These are phyloP conservation scores for Orthonevra nobilis DNA, from an alignment of 2,888 invertebrate genomes.

Conservation along the genomic window DNA sequence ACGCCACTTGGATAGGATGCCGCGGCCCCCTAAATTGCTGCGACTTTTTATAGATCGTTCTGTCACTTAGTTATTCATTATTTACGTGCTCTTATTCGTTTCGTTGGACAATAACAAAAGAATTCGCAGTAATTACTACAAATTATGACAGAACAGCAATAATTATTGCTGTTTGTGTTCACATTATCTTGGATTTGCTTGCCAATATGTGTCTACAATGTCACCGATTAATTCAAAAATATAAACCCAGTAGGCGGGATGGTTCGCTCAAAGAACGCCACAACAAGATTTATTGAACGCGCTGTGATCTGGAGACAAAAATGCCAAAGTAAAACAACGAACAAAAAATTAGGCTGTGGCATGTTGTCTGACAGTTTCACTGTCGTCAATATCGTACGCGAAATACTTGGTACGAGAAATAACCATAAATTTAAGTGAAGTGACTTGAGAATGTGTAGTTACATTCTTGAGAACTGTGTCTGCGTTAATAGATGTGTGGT, in stretches of 20 bases:
- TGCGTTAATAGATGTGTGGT: conserved; percentile 52
- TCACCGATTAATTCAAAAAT: conserved; percentile 59
- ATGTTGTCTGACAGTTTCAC: conserved; percentile 63
- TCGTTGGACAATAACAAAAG: conserved; percentile 27
- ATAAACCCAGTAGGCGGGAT: conserved; percentile 64
- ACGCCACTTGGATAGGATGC: no score
- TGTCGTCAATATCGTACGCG: conserved; percentile 69
- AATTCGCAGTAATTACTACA: conserved; percentile 56
- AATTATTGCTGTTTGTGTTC: conserved; percentile 48
- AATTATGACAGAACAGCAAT: conserved; percentile 54
- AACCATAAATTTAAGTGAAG: conserved; percentile 63
- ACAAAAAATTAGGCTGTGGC: conserved; percentile 70
- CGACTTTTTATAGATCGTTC: no score
- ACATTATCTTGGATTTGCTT: conserved; percentile 39
- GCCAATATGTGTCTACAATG: conserved; percentile 52
- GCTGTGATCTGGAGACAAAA: conserved; percentile 65
- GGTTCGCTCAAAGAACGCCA: conserved; percentile 27
- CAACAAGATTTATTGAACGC: conserved; percentile 66
- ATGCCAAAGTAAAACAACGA: conserved; percentile 59
- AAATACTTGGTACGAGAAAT: conserved; percentile 59
- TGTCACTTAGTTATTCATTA: conserved; percentile 15
- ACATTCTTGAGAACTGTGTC: conserved; percentile 33
- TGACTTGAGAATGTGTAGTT: conserved; percentile 68
- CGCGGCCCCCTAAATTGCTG: no score
- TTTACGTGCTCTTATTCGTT: conserved; percentile 31